These are phyloP conservation scores for Aegithalos caudatus DNA, from an alignment of 2,113 vertebrate species.

Conservation along the genomic window DNA sequence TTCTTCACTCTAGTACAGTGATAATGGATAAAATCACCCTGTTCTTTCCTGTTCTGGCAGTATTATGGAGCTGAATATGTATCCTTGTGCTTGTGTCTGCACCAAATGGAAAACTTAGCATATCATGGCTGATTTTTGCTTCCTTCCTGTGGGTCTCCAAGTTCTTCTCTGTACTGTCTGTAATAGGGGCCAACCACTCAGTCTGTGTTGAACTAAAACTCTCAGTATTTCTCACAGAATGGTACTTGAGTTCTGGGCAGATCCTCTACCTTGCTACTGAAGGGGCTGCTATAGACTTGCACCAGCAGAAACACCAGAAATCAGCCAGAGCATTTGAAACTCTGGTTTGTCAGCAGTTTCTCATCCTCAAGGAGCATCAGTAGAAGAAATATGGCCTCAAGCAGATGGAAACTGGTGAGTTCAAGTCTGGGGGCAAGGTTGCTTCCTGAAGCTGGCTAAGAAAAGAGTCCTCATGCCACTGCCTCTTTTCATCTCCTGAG, in stretches of 20 bases:
- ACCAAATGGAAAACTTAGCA: neutral
- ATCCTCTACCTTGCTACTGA: neutral
- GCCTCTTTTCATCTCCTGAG: too few species aligned
- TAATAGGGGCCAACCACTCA: neutral
- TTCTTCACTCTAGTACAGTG: neutral
- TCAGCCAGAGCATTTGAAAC: neutral
- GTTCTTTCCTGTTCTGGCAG: neutral
- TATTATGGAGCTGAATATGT: neutral
- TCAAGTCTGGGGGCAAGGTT: neutral
- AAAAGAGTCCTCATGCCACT: neutral
- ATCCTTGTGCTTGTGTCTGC: neutral
- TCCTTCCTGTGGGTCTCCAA: neutral
- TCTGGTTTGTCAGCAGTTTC: neutral
- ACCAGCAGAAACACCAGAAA: neutral
- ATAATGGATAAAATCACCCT: neutral
- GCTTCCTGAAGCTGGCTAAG: neutral
- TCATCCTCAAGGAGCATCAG: neutral
- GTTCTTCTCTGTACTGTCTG: neutral
- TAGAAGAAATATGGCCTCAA: neutral
- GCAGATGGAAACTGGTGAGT: neutral
- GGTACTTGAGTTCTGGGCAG: neutral
- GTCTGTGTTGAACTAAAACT: neutral
- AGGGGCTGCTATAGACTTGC: neutral
- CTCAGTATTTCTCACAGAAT: neutral
- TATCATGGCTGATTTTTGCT: neutral